Evolutionary conservation across 1,140 invertebrate genomes (phyloP).

Genomic region (Archivesica marissinica): DNA sequence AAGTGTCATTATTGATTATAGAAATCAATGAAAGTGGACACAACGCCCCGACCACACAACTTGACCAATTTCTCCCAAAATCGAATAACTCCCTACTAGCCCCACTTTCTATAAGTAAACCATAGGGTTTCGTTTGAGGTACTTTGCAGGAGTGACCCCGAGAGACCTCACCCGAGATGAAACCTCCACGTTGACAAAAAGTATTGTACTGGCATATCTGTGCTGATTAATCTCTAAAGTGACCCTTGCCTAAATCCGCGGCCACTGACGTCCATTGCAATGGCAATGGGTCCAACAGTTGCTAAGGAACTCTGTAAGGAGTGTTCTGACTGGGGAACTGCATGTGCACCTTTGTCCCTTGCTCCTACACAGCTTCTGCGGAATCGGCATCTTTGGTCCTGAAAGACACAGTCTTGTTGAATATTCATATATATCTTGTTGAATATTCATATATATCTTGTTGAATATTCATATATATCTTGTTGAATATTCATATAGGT

Average conservation of each 20-base stretch:
- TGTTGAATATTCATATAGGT: not conserved
- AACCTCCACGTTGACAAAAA: too few relatives aligned
- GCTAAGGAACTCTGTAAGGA: not conserved
- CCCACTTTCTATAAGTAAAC: not conserved
- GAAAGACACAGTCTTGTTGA: not conserved
- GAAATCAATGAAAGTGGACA: too few relatives aligned
- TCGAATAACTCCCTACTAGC: too few relatives aligned
- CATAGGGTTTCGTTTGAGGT: not conserved
- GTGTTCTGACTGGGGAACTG: not conserved
- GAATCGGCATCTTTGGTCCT: slow-evolving; percentile 4
- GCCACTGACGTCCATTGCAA: slow-evolving; percentile 1
- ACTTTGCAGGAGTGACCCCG: not conserved
- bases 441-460: not conserved
- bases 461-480: not conserved
- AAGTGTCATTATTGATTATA: too few relatives aligned
- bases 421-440: not conserved
- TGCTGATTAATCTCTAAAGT: not conserved
- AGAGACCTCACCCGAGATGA: too few relatives aligned
- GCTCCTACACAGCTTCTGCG: not conserved
- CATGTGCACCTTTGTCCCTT: not conserved
- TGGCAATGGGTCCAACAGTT: slow-evolving; percentile 14
- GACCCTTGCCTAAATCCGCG: slow-evolving; percentile 2
- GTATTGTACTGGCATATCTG: too few relatives aligned
- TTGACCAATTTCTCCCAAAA: too few relatives aligned
- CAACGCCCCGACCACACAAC: too few relatives aligned